Conservation (phyloP, 1,140 invertebrate genomes). For the Panonychus citri region DNA sequence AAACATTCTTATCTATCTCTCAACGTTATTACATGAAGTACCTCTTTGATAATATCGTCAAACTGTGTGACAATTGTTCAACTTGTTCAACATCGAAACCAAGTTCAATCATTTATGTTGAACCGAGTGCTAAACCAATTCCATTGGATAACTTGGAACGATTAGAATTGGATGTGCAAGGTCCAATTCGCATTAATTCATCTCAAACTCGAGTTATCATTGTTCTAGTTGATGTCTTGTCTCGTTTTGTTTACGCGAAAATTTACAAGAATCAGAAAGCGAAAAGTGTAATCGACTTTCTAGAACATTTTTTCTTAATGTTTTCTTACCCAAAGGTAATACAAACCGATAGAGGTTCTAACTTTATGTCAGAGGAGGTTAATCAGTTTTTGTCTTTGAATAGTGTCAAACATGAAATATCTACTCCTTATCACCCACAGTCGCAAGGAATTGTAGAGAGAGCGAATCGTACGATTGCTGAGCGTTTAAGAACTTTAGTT, state of each 20-base stretch:
- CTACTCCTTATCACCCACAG: background rate
- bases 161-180: background rate
- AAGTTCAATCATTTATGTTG: too few relatives aligned
- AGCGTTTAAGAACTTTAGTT: background rate
- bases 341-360: too few relatives aligned
- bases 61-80: too few relatives aligned
- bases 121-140: background rate
- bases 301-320: background rate
- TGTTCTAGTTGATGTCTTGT: background rate
- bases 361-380: background rate
- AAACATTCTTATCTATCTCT: too few relatives aligned
- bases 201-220: background rate
- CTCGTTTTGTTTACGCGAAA: background rate
- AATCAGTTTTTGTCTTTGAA: background rate
- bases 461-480: slow-evolving; percentile 1
- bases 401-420: background rate
- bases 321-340: too few relatives aligned
- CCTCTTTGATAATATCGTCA: too few relatives aligned
- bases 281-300: background rate
- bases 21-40: too few relatives aligned
- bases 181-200: background rate
- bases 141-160: background rate
- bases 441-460: slow-evolving; percentile 1
- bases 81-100: too few relatives aligned
- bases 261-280: background rate